These are phyloP conservation scores for Phoebastria nigripes DNA, from an alignment of 2,797 vertebrate species.

Conservation along the genomic window DNA sequence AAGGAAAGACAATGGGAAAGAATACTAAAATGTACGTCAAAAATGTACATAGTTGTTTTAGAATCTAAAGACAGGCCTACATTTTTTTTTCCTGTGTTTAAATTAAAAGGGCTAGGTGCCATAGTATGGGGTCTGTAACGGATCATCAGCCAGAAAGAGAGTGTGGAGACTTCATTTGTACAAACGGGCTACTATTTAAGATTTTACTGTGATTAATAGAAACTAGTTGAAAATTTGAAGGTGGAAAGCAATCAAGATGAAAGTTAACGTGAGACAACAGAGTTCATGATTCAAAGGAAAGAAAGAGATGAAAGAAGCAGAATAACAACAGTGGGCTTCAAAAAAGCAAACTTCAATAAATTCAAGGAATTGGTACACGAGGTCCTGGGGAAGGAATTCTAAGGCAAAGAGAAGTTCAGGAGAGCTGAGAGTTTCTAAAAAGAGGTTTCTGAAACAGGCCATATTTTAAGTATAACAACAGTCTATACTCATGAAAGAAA, in stretches of 20 bases:
- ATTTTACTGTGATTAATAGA: neutral
- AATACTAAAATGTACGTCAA: neutral
- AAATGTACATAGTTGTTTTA: neutral
- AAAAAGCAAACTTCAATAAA: neutral
- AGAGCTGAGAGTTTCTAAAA: neutral
- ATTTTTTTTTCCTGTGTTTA: neutral
- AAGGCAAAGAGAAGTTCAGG: neutral
- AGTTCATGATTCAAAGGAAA: neutral
- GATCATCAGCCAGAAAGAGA: neutral
- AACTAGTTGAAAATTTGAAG: neutral
- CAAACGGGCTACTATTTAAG: neutral
- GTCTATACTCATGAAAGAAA: neutral
- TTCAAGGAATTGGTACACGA: neutral
- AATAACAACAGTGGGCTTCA: neutral
- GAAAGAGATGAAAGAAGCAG: neutral
- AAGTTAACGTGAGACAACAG: neutral
- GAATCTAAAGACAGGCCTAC: neutral
- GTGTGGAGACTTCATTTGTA: neutral
- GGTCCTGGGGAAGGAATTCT: neutral
- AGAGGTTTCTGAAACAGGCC: neutral
- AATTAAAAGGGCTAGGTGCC: neutral
- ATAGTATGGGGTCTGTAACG: neutral
- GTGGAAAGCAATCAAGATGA: neutral
- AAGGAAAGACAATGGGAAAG: neutral
- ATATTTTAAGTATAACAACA: neutral